Base-by-base conservation (phyloP, 2,888 invertebrate genomes). In the Apamea anceps region DNA sequence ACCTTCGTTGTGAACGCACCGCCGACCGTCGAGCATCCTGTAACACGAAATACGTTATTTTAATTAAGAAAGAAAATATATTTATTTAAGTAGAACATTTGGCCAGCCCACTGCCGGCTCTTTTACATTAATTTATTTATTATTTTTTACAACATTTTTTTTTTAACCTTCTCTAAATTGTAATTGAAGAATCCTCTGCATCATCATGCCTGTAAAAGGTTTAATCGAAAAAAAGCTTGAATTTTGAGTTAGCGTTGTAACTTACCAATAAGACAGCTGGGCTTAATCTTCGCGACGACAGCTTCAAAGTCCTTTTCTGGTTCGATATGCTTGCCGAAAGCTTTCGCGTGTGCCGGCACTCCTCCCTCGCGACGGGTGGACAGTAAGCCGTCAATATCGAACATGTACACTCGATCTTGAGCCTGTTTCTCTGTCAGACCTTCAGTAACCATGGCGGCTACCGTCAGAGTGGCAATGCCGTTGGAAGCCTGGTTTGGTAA, bases 1-100 rank as follows among this genome's bases (percentile, higher is more conserved):
- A 99, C 98, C 87, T 98, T 98, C 13, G 98, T 97, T 0, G 99
- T 99, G 94, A 99, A 99, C 0, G 99, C 98, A 37, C 99, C 99
- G 66, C 98, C 98, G 25, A 98, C 98, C 0, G 99, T 99, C 5
- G 99, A 99, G 75, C 99, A 99, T 88, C 99, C 99, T 93, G 65
- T 62, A 71, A 74, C 7, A 51, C 15, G 6, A 51, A 57, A 37
- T 42, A 21, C 0, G 4, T 42, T 25, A 10, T 32, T 18, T 32
- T 10, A 72, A 37, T n/a, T 18, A 63, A 37, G n/a, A 63, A 28
- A 15, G 28, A 10, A 67, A 62, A 63, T 28, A 28, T 3, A 63
- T 28, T 63, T n/a, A n/a, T 12, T 25, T 57, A 12, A 3, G 37
- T 37, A 37, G 10, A 57, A 57, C 18, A 25, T 66, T 42, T 42